Conservation (phyloP, 2,113 vertebrate genomes). For the Gallinago undulata region DNA sequence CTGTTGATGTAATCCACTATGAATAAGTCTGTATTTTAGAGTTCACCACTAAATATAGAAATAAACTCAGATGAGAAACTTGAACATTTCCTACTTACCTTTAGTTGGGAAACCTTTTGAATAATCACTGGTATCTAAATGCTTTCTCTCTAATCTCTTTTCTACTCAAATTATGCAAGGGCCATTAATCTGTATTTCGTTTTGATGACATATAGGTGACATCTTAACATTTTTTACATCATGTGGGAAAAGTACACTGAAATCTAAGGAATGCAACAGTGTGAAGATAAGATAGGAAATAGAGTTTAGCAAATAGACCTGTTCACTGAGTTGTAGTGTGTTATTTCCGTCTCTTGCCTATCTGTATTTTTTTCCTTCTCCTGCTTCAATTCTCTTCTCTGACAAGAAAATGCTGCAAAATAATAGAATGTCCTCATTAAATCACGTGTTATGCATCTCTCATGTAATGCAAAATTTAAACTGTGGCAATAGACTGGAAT, state of each 20-base stretch:
- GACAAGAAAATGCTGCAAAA: background rate
- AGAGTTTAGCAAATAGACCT: background rate
- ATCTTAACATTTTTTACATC: background rate
- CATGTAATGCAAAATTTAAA: background rate
- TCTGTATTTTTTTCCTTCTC: background rate
- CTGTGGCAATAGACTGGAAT: background rate
- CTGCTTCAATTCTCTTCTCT: background rate
- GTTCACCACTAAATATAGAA: background rate
- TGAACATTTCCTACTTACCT: background rate
- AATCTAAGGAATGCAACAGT: background rate
- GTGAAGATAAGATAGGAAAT: background rate
- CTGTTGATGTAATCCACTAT: background rate
- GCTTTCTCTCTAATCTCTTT: background rate
- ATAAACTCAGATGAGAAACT: background rate
- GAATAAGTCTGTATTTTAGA: background rate
- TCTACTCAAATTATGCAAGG: background rate
- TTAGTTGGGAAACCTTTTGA: background rate
- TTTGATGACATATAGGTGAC: background rate
- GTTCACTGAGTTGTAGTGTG: background rate
- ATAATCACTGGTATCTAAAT: background rate
- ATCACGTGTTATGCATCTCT: background rate
- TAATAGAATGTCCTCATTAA: background rate
- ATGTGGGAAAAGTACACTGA: background rate
- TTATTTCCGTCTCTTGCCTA: background rate
- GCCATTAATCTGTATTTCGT: background rate